Percentiles rank a stretch among this genome's conserved stretches.
Evolutionary conservation across 2,888 invertebrate species (phyloP).

Genomic region (Xestia rhomboidea): DNA sequence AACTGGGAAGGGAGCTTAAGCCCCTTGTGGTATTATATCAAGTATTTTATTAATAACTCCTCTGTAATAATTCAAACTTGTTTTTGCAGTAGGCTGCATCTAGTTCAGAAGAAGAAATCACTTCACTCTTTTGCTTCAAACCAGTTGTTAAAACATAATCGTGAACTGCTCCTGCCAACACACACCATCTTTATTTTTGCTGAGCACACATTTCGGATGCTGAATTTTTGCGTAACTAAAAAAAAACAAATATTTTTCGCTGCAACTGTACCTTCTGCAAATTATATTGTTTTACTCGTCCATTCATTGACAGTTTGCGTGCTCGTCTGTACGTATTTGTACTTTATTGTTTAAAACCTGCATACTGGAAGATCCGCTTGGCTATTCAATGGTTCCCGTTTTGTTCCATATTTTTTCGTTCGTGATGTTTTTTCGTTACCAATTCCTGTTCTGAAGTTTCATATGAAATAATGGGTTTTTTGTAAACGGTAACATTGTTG

Average conservation of each 20-base stretch:
- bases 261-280: slow-evolving; percentile 41
- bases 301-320: slow-evolving; percentile 57
- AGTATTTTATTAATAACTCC: not conserved
- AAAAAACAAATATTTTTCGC: slow-evolving; percentile 23
- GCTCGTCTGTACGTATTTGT: slow-evolving; percentile 42
- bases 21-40: not conserved
- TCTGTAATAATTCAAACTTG: not conserved
- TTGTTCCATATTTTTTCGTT: slow-evolving; percentile 54
- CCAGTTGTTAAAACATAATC: not conserved
- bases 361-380: slow-evolving; percentile 50
- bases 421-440: slow-evolving; percentile 33
- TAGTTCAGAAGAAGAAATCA: not conserved
- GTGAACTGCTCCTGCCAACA: not conserved
- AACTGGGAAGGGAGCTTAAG: not conserved
- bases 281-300: slow-evolving; percentile 52
- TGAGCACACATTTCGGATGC: not conserved
- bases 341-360: slow-evolving; percentile 53
- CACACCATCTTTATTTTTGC: not conserved
- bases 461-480: slow-evolving; percentile 22
- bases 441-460: slow-evolving; percentile 15
- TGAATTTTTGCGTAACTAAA: not conserved
- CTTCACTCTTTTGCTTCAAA: not conserved
- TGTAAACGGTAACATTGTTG: not conserved
- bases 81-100: not conserved
- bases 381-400: slow-evolving; percentile 43